Evolutionary conservation across 1,140 invertebrate species (phyloP).

Genomic region (Hycleus cichorii): DNA sequence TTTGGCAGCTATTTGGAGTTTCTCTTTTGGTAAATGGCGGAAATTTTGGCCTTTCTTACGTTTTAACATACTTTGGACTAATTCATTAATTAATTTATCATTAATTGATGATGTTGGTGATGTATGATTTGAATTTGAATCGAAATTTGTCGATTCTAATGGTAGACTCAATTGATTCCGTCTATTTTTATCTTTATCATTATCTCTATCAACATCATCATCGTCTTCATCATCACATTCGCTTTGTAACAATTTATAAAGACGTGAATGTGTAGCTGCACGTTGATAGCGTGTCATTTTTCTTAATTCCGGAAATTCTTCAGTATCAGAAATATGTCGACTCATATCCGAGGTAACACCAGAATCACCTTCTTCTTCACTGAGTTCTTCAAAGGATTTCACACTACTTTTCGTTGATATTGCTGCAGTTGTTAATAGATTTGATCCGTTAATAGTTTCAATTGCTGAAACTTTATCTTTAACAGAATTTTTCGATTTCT

Average conservation of each 20-base stretch:
- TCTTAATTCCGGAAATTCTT: conserved; percentile 50
- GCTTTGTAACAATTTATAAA: conserved; percentile 59
- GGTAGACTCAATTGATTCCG: conserved; percentile 40
- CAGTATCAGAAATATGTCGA: conserved; percentile 57
- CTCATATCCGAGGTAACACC: conserved; percentile 65
- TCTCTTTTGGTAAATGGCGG: conserved; percentile 48
- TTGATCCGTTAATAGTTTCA: conserved; percentile 25
- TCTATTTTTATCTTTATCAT: conserved; percentile 7
- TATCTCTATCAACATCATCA: conserved; percentile 26
- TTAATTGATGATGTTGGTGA: conserved; percentile 48
- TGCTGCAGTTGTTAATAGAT: conserved; percentile 15
- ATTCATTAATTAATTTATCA: conserved; percentile 49
- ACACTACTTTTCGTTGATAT: conserved; percentile 34
- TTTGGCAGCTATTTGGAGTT: conserved; percentile 49
- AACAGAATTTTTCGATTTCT: conserved; percentile 35
- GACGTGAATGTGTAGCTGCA: conserved; percentile 62
- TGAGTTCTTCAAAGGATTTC: conserved; percentile 31
- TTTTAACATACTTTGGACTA: conserved; percentile 49
- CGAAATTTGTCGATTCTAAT: conserved; percentile 23
- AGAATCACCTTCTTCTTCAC: conserved; percentile 58
- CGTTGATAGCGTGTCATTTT: conserved; percentile 56
- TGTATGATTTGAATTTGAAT: conserved; percentile 44
- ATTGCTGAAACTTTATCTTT: conserved; percentile 38
- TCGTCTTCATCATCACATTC: conserved; percentile 44
- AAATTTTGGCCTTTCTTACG: conserved; percentile 47